Conservation (phyloP, 2,113 vertebrate species). For the Miniopterus natalensis region DNA sequence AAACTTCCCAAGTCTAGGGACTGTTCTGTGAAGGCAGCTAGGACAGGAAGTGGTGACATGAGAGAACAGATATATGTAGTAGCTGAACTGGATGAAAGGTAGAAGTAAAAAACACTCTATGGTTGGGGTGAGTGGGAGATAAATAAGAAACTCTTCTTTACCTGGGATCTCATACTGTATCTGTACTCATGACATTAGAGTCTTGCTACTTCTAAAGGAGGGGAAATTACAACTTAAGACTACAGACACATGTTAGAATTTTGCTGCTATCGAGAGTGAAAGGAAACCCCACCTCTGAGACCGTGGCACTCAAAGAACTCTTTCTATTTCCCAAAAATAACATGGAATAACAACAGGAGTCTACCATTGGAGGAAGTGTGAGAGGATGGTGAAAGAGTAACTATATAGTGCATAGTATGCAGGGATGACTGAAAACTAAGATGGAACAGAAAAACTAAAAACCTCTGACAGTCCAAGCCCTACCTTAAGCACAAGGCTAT, state of each 20-base stretch:
- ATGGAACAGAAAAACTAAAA: background rate
- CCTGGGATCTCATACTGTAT: background rate
- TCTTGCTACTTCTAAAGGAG: background rate
- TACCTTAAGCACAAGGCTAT: background rate
- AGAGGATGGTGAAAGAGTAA: background rate
- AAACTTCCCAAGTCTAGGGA: background rate
- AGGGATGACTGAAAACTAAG: background rate
- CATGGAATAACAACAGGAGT: background rate
- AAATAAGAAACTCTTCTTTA: background rate
- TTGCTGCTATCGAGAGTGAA: background rate
- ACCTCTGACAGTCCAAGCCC: background rate
- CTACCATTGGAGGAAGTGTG: accelerated
- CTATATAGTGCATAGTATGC: accelerated
- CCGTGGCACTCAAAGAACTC: background rate
- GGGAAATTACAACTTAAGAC: background rate
- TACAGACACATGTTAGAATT: background rate
- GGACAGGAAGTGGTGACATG: background rate
- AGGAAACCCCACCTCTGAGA: background rate
- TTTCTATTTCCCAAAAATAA: background rate
- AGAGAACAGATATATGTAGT: background rate
- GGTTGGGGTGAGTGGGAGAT: background rate
- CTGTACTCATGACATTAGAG: background rate
- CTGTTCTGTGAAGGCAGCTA: background rate
- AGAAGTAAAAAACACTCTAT: background rate
- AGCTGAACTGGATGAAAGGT: background rate